Conservation (phyloP, 1,140 invertebrate genomes). For the Thaumetopoea pityocampa region DNA sequence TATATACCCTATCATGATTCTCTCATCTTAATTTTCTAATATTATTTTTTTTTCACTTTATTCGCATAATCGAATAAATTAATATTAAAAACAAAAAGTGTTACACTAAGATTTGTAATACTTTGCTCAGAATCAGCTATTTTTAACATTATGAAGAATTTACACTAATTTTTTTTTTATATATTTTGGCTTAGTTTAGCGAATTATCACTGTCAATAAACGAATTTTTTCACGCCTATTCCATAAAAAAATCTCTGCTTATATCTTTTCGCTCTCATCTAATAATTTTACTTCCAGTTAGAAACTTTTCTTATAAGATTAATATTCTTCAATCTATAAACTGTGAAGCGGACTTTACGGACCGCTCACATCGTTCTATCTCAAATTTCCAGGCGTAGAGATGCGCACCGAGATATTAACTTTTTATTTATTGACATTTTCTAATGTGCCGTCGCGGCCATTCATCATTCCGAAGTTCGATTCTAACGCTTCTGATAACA, state of each 20-base stretch:
- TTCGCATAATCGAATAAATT: no score
- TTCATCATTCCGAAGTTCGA: slow-evolving; percentile 56
- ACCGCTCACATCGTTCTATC: slow-evolving; percentile 35
- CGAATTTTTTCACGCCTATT: not conserved
- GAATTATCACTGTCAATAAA: slow-evolving; percentile 1
- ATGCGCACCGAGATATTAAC: slow-evolving; percentile 55
- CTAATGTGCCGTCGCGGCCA: slow-evolving; percentile 53
- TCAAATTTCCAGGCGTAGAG: slow-evolving; percentile 38
- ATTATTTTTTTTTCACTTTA: no score
- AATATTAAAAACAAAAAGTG: no score
- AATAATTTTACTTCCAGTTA: slow-evolving; percentile 15
- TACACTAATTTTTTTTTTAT: no score
- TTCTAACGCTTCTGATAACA: slow-evolving; percentile 52
- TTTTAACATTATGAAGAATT: no score
- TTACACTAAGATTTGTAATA: no score
- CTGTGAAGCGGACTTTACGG: slow-evolving; percentile 35
- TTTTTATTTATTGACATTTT: slow-evolving; percentile 74
- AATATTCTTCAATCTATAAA: slow-evolving; percentile 16
- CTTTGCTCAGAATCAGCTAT: no score
- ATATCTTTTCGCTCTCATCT: no score
- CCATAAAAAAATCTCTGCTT: slow-evolving; percentile 5
- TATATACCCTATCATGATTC: no score
- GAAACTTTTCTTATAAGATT: slow-evolving; percentile 6
- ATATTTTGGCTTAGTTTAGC: no score
- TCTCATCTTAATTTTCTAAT: no score